Evolutionary conservation across 2,888 invertebrate genomes (phyloP).

Genomic region (Phlogophora meticulosa): DNA sequence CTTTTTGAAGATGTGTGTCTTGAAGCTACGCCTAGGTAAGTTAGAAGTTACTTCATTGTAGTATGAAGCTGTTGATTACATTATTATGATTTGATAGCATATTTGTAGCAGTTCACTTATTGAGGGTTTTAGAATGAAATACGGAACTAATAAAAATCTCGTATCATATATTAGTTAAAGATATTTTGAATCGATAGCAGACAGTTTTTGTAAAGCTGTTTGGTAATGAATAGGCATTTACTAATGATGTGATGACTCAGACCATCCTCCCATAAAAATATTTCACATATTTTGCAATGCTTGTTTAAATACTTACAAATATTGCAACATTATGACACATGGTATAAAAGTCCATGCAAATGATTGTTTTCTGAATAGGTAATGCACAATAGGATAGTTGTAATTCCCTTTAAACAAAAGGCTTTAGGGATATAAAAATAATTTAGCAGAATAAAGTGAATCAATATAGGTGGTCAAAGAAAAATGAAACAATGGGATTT

Average conservation of each 20-base stretch:
- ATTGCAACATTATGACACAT: constrained; percentile 20
- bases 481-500: not conserved
- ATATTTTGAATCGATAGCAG: not conserved
- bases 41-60: not conserved
- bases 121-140: not conserved
- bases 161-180: not conserved
- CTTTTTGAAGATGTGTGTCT: not conserved
- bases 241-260: constrained; percentile 7
- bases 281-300: constrained; percentile 28
- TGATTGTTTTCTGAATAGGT: constrained; percentile 17
- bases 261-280: constrained; percentile 7
- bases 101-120: not conserved
- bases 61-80: not conserved
- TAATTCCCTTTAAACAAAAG: constrained; percentile 30
- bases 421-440: constrained; percentile 14
- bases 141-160: not conserved
- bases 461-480: constrained; percentile 2
- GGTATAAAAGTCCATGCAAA: not conserved
- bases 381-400: not conserved
- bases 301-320: constrained; percentile 1
- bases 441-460: constrained; percentile 21
- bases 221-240: not conserved
- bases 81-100: not conserved
- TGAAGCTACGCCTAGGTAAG: not conserved
- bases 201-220: not conserved